Percentiles rank a stretch among this genome's conserved stretches.
Evolutionary conservation across 1,140 invertebrate species (phyloP).

Genomic region (Caenorhabditis inopinata): DNA sequence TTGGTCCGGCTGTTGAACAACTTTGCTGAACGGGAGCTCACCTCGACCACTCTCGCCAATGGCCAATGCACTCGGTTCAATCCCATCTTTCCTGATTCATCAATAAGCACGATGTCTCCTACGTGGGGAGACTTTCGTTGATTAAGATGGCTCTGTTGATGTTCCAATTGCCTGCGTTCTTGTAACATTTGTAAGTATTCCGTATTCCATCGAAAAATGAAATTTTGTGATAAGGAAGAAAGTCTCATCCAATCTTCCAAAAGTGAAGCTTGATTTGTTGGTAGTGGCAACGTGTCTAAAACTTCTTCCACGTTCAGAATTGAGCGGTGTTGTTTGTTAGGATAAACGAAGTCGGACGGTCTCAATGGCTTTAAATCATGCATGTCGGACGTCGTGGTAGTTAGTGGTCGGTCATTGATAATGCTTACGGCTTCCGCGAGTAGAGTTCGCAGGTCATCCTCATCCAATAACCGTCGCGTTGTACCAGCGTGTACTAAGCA

Average conservation of each 20-base stretch:
- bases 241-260: neutral
- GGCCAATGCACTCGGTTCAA: neutral
- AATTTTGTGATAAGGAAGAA: neutral
- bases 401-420: too few relatives aligned
- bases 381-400: too few relatives aligned
- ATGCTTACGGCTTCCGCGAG: too few relatives aligned
- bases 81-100: neutral
- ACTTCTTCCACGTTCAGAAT: neutral
- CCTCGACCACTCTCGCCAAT: neutral
- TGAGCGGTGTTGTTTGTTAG: neutral
- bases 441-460: too few relatives aligned
- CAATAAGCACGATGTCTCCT: neutral
- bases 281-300: neutral
- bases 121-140: neutral
- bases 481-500: too few relatives aligned
- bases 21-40: neutral
- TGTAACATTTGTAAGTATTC: neutral
- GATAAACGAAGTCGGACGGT: neutral
- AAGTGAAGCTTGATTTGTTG: neutral
- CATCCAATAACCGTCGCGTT: too few relatives aligned
- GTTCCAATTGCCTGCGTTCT: neutral
- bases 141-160: neutral
- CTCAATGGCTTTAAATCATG: neutral
- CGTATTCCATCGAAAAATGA: neutral
- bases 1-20: neutral